Base-by-base conservation (phyloP, 2,888 invertebrate genomes). In the Drosophila cyrtoloma region DNA sequence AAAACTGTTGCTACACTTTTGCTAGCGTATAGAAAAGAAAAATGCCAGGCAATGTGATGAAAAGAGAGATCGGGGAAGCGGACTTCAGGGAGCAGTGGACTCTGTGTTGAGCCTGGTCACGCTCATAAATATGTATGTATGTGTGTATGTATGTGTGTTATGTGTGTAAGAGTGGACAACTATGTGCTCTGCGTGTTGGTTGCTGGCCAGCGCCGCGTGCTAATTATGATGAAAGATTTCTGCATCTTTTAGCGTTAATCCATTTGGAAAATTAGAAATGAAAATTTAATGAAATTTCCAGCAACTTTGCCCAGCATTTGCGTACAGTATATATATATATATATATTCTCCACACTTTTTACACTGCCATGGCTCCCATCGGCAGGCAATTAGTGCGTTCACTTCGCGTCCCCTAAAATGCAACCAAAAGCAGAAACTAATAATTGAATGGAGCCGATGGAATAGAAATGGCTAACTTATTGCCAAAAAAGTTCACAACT, bases 251-350 rank as follows among this genome's bases (percentile, higher is more conserved):
- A 86, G 91, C 79, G 87, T 91, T 91, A 92, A 92, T 92, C 92
- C 91, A 91, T 92, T 91, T 92, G 91, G 92, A 91, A 91, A 91
- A 91, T 91, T 91, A 87, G 91, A 92, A 92, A 91, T 91, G 83
- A 89, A 92, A 91, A 84, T 92, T 87, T 91, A 92, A 92, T 92
- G 91, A 82, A 91, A 90, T 84, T 82, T 71, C 79, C 79, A 77
- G 63, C 68, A 79, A 81, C 89, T 85, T 87, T 72, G 30, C 64
- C 66, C 30, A 73, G 60, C 57, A 75, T 75, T 75, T 76, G 77
- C 77, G 71, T 66, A 62, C 7, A 55, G 16, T 22, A 12, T 6
- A 19, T 37, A 55, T 26, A 55, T 26, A 55, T 67, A 26, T 26
- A n/a, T 22, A 56, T 26, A 56, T 67, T 82, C 74, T 68, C 62